Base-by-base conservation (phyloP, 2,113 vertebrate genomes). In the Prochilodus magdalenae region DNA sequence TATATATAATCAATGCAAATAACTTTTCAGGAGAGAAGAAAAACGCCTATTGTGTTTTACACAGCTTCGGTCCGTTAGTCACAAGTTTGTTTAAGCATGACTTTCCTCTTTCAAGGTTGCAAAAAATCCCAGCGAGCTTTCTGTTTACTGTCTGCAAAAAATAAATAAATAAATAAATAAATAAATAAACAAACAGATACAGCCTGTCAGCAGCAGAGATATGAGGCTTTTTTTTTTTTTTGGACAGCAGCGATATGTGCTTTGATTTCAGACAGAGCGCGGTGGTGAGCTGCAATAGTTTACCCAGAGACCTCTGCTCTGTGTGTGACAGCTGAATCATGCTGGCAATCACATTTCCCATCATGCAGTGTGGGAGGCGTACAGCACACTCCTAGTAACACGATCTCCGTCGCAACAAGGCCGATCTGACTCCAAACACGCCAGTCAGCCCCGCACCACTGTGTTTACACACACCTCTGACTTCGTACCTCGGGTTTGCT, bases 291-390 rank as follows among this genome's bases (percentile, higher is more conserved):
- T 40, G 8, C 20, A 5, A 24, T n/a, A 40, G 65, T 70, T 70
- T 70, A 70, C 66, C 30, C 65, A 67, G 65, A 36, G 22, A 14
- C 66, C 33, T 5, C 66, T 24, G 33, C 36, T 44, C 33, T 70
- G 66, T 14, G n/a, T 70, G 66, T 24, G 66, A 44, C 66, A 44
- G 66, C 20, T 14, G 18, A 40, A 70, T 44, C 33, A 22, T 44
- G 18, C 20, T 40, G 33, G 66, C 24, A 70, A 40, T 70, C 66
- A 67, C 5, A 70, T 70, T 70, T 44, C 66, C 22, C 66, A 70
- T 70, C 33, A 70, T 70, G 18, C 66, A 44, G 20, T 70, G 36
- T 3, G 22, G 33, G 33, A 70, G 33, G 66, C 40, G 22, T 44
- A 44, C n/a, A 40, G n/a, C 66, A 70, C 33, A 70, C 36, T 14